Base-by-base conservation (phyloP, 2,797 vertebrate genomes). In the Meriones psammophilus region DNA sequence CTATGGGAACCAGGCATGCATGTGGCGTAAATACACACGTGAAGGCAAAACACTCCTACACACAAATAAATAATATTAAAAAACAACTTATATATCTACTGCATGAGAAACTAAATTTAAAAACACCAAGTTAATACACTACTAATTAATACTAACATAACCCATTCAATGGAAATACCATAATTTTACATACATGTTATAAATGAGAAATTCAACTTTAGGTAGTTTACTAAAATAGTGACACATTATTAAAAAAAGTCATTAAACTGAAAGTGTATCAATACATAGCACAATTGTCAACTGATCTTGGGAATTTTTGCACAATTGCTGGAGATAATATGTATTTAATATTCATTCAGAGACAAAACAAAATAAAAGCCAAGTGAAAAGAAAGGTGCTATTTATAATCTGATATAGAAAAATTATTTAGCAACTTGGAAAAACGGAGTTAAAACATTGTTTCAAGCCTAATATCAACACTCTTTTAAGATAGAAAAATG, bases 161-260 rank as follows among this genome's bases (percentile, higher is more conserved):
- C 60, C 2, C 76, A 56, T 64, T 89, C 10, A 54, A 0, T 62
- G 71, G 71, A 76, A 94, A 84, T 60, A 60, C 2, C 1, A 90
- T 58, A 88, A 86, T 94, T 93, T 14, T 22, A 79, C 5, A 73
- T 64, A 88, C 80, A 3, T 42, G 66, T 77, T 62, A 1, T 76
- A 69, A 94, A 64, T 42, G 84, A 96, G 30, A 95, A 93, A 85
- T 95, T 85, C 28, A 54, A 26, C 50, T 26, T 92, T 28, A 36
- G n/a, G 50, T 80, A 90, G 77, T 10, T 69, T 93, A 73, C 12
- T 84, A 64, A 86, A 50, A 91, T 68, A 92, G 54, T 5, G 13
- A 83, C 64, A 69, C 56, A 58, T 58, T 4, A 80, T 33, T 56
- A 36, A 71, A 84, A 76, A 2, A 54, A 69, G 20, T 42, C 28